Conservation (phyloP, 1,140 invertebrate genomes). For the Anastatus disparis region DNA sequence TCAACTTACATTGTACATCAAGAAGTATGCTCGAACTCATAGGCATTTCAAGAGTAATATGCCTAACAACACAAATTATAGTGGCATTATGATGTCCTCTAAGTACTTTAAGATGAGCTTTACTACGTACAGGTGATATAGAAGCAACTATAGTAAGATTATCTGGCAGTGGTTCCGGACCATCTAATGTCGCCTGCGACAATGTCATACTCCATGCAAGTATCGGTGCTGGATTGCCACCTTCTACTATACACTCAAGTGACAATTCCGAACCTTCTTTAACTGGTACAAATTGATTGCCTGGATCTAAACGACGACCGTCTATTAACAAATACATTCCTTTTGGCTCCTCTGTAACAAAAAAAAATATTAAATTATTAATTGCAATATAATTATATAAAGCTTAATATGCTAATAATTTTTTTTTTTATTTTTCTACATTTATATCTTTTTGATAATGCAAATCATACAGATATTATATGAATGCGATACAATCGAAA, state of each 20-base stretch:
- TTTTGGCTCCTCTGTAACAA: constrained; percentile 77
- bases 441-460: no score
- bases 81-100: constrained; percentile 80
- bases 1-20: constrained; percentile 85
- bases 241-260: constrained; percentile 84
- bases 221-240: constrained; percentile 81
- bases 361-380: no score
- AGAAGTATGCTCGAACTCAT: constrained; percentile 79
- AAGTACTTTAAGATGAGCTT: constrained; percentile 75
- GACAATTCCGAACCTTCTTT: constrained; percentile 82
- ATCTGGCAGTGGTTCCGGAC: constrained; percentile 67
- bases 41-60: constrained; percentile 73
- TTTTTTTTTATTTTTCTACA: no score
- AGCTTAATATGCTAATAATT: no score
- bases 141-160: constrained; percentile 62
- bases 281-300: constrained; percentile 85
- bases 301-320: constrained; percentile 80
- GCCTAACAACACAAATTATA: constrained; percentile 78
- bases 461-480: no score
- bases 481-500: no score
- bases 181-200: constrained; percentile 67
- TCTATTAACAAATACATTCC: constrained; percentile 84
- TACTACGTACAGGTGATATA: constrained; percentile 70
- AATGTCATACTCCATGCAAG: constrained; percentile 78
- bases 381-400: no score